Evolutionary conservation across 2,113 vertebrate genomes (phyloP).

Genomic region (Callipepla californica): DNA sequence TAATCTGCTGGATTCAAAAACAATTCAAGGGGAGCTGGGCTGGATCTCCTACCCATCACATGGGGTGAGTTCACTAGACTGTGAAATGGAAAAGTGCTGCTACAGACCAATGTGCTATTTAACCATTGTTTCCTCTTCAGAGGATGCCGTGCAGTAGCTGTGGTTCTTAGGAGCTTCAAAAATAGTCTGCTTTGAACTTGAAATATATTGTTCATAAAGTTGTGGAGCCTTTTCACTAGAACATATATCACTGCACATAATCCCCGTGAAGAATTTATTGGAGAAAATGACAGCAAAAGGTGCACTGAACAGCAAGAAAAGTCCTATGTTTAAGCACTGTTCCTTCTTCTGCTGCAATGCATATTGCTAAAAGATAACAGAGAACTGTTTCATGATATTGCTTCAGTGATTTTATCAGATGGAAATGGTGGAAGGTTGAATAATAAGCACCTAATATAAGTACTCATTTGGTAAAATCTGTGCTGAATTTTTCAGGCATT

Average conservation of each 20-base stretch:
- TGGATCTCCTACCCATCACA: slow-evolving; percentile 98
- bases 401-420: background rate
- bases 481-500: background rate
- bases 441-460: background rate
- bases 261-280: background rate
- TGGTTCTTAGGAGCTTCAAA: slow-evolving; percentile 19
- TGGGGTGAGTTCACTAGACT: slow-evolving; percentile 89
- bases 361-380: background rate
- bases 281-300: background rate
- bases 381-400: background rate
- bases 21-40: slow-evolving; percentile 97
- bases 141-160: background rate
- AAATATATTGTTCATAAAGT: background rate
- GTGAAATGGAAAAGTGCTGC: slow-evolving; percentile 59
- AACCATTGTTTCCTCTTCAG: slow-evolving; percentile 64
- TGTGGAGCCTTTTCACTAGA: background rate
- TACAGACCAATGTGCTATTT: slow-evolving; percentile 57
- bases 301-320: background rate
- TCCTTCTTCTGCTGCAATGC: accelerated
- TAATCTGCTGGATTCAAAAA: slow-evolving; percentile 98
- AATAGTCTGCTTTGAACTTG: background rate
- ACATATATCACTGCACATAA: background rate
- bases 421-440: background rate
- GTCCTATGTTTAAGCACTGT: background rate
- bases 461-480: background rate